phyloP scores from a whole-genome alignment of 2,113 vertebrate species.

The Pungitius pungitius region DNA sequence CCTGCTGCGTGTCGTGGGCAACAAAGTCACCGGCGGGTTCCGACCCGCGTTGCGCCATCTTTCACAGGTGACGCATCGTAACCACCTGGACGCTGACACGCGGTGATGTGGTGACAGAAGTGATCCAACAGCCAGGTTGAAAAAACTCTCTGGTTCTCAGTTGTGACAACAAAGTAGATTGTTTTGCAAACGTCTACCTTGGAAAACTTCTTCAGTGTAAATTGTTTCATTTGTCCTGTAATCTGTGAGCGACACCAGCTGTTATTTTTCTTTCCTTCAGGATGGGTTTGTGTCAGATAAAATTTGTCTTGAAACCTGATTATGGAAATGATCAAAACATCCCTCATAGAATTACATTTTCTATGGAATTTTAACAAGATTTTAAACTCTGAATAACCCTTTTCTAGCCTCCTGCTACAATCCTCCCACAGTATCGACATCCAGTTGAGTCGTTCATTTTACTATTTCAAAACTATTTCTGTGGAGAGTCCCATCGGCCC shows the following conservation, averaged over 20 bases:
- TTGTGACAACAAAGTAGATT: slow-evolving; percentile 25
- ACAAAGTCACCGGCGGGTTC: slow-evolving; percentile 24
- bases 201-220: slow-evolving; percentile 30
- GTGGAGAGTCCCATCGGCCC: slow-evolving; percentile 31
- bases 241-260: slow-evolving; percentile 41
- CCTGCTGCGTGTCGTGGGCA: slow-evolving; percentile 7
- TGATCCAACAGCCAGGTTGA: slow-evolving; percentile 34
- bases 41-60: slow-evolving; percentile 31
- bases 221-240: slow-evolving; percentile 48
- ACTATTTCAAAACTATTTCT: slow-evolving; percentile 44
- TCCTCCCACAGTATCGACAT: slow-evolving; percentile 44
- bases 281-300: slow-evolving; percentile 34
- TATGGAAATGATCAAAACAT: slow-evolving; percentile 39
- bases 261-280: slow-evolving; percentile 41
- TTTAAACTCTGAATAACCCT: slow-evolving; percentile 49
- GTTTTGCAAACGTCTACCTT: slow-evolving; percentile 12
- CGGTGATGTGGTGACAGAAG: slow-evolving; percentile 11
- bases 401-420: slow-evolving; percentile 45
- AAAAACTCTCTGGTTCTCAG: background rate
- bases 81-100: slow-evolving; percentile 27
- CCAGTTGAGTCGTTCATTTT: slow-evolving; percentile 44
- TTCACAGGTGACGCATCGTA: slow-evolving; percentile 43
- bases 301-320: slow-evolving; percentile 42
- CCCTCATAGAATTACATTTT: slow-evolving; percentile 19
- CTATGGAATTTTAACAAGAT: slow-evolving; percentile 45